Conservation (phyloP, 2,888 invertebrate genomes). For the Volucella bombylans region DNA sequence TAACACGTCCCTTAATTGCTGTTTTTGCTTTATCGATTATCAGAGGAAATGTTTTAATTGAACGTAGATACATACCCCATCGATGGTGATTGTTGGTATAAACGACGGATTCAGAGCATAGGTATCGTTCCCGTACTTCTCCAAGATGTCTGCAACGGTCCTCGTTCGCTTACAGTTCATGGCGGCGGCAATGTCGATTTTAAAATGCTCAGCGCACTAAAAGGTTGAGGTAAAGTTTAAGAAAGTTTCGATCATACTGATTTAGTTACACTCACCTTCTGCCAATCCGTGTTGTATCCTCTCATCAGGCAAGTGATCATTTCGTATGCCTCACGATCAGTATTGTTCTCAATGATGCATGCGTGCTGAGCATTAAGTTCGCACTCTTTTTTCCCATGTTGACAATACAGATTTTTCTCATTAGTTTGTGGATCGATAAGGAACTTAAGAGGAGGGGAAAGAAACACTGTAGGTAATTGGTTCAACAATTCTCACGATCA, state of each 20-base stretch:
- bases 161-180: conserved; percentile 77
- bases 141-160: conserved; percentile 77
- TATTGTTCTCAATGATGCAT: conserved; percentile 79
- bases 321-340: conserved; percentile 75
- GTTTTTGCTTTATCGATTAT: not conserved
- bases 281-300: conserved; percentile 74
- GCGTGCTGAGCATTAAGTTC: conserved; percentile 81
- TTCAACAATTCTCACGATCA: not conserved
- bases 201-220: conserved; percentile 76
- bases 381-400: conserved; percentile 80
- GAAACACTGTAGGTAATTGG: conserved; percentile 4
- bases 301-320: conserved; percentile 80
- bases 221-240: conserved; percentile 24
- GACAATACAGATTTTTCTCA: conserved; percentile 77
- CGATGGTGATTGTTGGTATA: conserved; percentile 80
- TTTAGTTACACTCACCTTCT: conserved; percentile 67
- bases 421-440: conserved; percentile 75
- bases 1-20: not conserved
- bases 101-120: conserved; percentile 78
- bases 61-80: conserved; percentile 77
- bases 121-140: conserved; percentile 79
- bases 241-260: not conserved
- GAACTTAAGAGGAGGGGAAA: conserved; percentile 55
- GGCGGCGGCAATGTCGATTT: conserved; percentile 76
- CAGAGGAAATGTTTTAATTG: not conserved